Percentiles rank a stretch among this genome's conserved stretches.
These are phyloP conservation scores for Acrocephalus kingi DNA, from an alignment of 2,113 vertebrate genomes.

Conservation along the genomic window DNA sequence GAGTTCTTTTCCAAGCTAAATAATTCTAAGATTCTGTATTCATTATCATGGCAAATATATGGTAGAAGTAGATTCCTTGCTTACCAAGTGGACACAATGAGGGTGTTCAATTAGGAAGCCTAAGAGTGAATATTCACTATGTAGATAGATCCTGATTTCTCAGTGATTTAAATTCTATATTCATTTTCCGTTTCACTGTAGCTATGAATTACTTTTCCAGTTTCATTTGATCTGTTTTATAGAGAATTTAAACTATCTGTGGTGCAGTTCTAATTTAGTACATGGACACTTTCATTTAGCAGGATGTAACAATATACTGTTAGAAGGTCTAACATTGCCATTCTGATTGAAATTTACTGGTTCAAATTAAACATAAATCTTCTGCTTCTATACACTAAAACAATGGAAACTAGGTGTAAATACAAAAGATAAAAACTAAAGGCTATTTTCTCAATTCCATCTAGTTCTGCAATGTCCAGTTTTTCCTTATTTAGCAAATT, in stretches of 20 bases:
- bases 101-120: background rate
- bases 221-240: background rate
- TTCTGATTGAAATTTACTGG: constrained; percentile 46
- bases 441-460: constrained; percentile 15
- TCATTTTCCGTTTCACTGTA: background rate
- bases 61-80: background rate
- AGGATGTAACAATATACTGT: background rate
- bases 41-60: background rate
- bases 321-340: background rate
- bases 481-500: background rate
- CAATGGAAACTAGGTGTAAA: constrained; percentile 32
- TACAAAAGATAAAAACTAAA: background rate
- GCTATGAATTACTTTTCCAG: background rate
- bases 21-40: background rate
- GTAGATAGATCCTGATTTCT: background rate
- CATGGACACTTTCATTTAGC: background rate
- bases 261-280: constrained; percentile 39
- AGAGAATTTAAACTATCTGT: constrained; percentile 43
- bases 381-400: background rate
- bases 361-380: constrained; percentile 42
- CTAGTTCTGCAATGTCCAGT: background rate
- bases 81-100: background rate
- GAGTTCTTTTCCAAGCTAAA: background rate
- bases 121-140: background rate
- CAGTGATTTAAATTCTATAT: background rate